phyloP scores from a whole-genome alignment of 2,113 vertebrate genomes.

The Trogon melanurus region DNA sequence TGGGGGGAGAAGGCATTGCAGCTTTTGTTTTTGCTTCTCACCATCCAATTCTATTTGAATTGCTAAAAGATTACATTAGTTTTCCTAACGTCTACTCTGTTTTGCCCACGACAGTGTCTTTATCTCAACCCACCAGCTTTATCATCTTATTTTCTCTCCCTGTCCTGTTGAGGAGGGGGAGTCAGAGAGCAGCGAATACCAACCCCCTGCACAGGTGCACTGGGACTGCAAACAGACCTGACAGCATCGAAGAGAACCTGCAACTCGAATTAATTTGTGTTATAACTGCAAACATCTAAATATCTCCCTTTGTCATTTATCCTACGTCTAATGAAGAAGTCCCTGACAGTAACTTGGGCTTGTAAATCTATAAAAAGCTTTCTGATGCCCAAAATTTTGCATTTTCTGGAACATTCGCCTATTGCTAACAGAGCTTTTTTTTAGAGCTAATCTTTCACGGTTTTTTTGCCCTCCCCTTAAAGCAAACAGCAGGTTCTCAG shows the following conservation, averaged over 20 bases:
- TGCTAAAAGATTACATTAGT: not conserved
- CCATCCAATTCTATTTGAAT: not conserved
- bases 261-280: not conserved
- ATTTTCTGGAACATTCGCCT: not conserved
- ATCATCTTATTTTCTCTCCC: not conserved
- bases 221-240: not conserved
- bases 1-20: not conserved
- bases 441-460: not conserved
- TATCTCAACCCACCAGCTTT: not conserved
- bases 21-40: not conserved
- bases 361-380: not conserved
- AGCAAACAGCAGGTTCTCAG: not conserved
- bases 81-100: not conserved
- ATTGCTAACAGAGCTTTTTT: not conserved
- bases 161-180: not conserved
- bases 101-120: not conserved
- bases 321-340: not conserved
- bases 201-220: not conserved
- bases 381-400: not conserved
- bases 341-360: not conserved
- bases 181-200: not conserved
- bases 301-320: not conserved
- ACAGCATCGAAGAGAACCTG: not conserved
- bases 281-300: not conserved
- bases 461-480: not conserved